Conservation (phyloP, 2,113 vertebrate species). For the Origma solitaria region DNA sequence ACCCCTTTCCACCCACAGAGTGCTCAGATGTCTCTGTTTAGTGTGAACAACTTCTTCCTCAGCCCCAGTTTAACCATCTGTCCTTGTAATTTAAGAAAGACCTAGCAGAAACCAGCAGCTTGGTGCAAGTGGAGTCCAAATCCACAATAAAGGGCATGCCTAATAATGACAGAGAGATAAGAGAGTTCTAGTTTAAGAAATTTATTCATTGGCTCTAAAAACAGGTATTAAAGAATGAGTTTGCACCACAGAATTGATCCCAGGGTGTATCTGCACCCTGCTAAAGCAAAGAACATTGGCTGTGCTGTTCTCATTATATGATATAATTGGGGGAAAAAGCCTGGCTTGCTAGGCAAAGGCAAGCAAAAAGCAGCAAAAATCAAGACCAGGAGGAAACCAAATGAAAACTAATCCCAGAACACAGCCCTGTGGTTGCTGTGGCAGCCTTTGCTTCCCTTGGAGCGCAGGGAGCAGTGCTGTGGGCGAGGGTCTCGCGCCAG, state of each 20-base stretch:
- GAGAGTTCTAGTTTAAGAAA: not conserved
- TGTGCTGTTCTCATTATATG: not conserved
- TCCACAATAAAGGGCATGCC: not conserved
- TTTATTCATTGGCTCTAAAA: not conserved
- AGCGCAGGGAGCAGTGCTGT: not conserved
- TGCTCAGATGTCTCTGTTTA: not conserved
- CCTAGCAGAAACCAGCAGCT: not conserved
- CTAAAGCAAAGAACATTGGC: not conserved
- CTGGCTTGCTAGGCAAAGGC: not conserved
- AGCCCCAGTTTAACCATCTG: constrained; percentile 42
- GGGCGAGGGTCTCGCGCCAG: fast-evolving
- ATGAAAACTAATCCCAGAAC: not conserved
- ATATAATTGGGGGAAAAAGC: not conserved
- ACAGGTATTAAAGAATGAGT: not conserved
- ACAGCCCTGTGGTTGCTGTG: not conserved
- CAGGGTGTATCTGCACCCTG: not conserved
- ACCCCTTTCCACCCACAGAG: not conserved
- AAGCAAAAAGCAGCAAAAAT: not conserved
- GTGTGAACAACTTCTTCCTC: constrained; percentile 15
- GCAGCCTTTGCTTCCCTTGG: not conserved
- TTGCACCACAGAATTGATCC: not conserved
- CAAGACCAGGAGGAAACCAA: not conserved
- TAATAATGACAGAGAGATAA: not conserved
- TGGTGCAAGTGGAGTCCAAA: not conserved
- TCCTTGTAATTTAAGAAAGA: not conserved